Evolutionary conservation across 2,113 vertebrate genomes (phyloP), one percentile per base, ranked within the genome.

Genomic region (Reinhardtius hippoglossoides): DNA sequence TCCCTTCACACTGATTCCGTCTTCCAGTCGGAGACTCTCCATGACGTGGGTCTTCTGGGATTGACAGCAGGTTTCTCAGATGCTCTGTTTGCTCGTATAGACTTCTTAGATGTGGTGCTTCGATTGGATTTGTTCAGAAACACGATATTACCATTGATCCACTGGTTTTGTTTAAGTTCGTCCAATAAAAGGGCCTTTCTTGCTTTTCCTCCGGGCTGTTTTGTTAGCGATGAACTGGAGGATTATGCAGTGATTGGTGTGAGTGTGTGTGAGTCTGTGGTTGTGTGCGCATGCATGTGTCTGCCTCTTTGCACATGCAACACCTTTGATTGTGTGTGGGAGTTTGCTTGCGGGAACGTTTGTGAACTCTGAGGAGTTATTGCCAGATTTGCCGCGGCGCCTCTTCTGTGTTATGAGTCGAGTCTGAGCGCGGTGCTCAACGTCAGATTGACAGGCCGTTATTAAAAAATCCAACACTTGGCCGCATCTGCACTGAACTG

Each of bases 381-480:
- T 84, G 84, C 91, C 83, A 79, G 85, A 88, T 93, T 92, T 92
- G 88, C 82, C 83, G 83, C 73, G 69, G 72, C 70, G 76, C 81
- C 81, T 85, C 83, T 56, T 68, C 78, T 69, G 82, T 82, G 76
- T 91, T 92, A 92, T 92, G 82, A 93, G 88, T 57, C 83, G 87
- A 82, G 80, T 78, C 77, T 84, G 82, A 87, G 87, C 86, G 90
- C 85, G 80, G 61, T 64, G 79, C 77, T 85, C 82, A 48, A 73
- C 70, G 78, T 85, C 80, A 88, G 93, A 95, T 89, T 94, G 94
- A 94, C 94, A 94, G 93, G 83, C 78, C 42, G 81, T 92, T 95
- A 95, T 95, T 94, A 94, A 94, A 94, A 92, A 93, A 92, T 67
- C 86, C 86, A 88, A 87, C 88, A 89, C 78, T 84, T 71, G 92